Conservation (phyloP, 2,797 vertebrate genomes). For the Crocodylus rhombifer region DNA sequence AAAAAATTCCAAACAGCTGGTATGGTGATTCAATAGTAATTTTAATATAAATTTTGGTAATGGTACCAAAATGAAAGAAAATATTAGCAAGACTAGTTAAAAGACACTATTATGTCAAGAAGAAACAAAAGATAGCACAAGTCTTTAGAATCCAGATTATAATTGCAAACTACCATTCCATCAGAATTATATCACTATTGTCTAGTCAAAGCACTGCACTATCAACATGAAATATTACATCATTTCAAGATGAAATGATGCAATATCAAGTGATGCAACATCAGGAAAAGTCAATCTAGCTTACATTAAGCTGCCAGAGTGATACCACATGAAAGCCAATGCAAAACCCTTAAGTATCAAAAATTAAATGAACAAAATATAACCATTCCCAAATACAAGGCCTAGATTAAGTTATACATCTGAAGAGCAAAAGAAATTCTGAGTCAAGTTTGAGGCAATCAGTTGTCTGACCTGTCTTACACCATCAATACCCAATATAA, state of each 20-base stretch:
- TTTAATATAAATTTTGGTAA: background rate
- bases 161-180: fast-evolving
- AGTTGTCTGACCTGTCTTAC: conserved; percentile 19
- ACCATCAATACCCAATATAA: background rate
- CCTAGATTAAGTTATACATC: background rate
- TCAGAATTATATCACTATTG: background rate
- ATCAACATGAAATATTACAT: background rate
- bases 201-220: background rate
- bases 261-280: background rate
- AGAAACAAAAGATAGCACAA: background rate
- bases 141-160: background rate
- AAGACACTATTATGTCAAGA: background rate
- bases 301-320: background rate
- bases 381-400: background rate
- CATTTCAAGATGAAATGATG: background rate
- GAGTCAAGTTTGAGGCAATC: background rate
- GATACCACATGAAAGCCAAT: background rate
- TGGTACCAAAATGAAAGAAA: background rate
- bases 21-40: background rate
- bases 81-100: background rate
- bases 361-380: background rate
- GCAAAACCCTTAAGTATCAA: background rate
- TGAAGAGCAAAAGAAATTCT: background rate
- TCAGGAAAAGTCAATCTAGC: fast-evolving
- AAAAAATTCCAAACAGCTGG: background rate